These are phyloP conservation scores for Liopterus haemorrhoidalis DNA, from an alignment of 2,888 invertebrate species.

Conservation along the genomic window DNA sequence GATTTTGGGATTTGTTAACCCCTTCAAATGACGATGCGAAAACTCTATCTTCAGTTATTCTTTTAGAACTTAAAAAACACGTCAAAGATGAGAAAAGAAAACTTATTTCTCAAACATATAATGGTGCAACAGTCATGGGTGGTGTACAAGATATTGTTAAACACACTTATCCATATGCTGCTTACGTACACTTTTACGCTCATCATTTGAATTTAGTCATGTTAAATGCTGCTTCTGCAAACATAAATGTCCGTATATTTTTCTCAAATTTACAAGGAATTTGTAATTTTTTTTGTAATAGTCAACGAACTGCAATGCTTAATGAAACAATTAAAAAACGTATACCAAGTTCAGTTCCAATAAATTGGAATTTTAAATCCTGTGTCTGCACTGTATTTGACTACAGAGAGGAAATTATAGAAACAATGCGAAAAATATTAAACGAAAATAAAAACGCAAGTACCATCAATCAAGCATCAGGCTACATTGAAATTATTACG, in stretches of 20 bases:
- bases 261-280: constrained; percentile 28
- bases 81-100: constrained; percentile 23
- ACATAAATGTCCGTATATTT: constrained; percentile 28
- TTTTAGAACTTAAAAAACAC: constrained; percentile 20
- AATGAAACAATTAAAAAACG: constrained; percentile 23
- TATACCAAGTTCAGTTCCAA: constrained; percentile 21
- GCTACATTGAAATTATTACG: background rate
- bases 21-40: constrained; percentile 23
- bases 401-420: constrained; percentile 25
- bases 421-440: too few relatives aligned
- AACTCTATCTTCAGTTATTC: constrained; percentile 26
- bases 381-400: constrained; percentile 26
- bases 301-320: constrained; percentile 25
- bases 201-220: background rate
- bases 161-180: constrained; percentile 2
- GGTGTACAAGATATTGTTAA: background rate
- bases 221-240: constrained; percentile 20
- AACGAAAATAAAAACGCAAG: too few relatives aligned
- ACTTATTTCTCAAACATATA: constrained; percentile 32
- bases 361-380: constrained; percentile 31
- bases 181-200: constrained; percentile 1
- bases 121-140: constrained; percentile 27
- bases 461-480: constrained; percentile 14
- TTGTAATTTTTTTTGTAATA: constrained; percentile 29
- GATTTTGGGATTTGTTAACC: constrained; percentile 33